These are phyloP conservation scores for Rhabdornis inornatus DNA, from an alignment of 2,113 vertebrate genomes.

Conservation along the genomic window DNA sequence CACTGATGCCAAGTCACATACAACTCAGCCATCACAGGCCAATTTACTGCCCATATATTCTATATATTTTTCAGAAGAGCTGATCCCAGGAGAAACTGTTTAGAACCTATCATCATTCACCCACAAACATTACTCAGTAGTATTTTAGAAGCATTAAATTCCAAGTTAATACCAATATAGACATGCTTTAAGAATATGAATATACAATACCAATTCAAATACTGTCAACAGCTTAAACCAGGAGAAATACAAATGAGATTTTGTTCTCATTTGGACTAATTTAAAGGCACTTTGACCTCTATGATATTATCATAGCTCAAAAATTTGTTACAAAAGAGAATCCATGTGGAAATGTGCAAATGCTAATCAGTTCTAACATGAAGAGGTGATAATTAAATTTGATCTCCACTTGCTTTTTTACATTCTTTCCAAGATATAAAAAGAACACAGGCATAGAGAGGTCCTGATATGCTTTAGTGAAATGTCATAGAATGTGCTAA, in stretches of 20 bases:
- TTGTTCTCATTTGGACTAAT: not conserved
- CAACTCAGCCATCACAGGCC: not conserved
- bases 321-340: not conserved
- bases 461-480: not conserved
- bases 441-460: not conserved
- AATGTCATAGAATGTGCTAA: not conserved
- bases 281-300: not conserved
- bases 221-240: not conserved
- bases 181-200: not conserved
- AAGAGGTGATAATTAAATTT: constrained; percentile 17
- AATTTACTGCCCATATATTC: not conserved
- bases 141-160: not conserved
- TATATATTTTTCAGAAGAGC: not conserved
- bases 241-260: not conserved
- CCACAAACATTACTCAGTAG: not conserved
- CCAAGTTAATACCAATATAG: not conserved
- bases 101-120: not conserved
- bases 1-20: not conserved
- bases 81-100: not conserved
- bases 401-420: not conserved
- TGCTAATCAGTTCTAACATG: not conserved
- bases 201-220: not conserved
- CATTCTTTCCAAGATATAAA: not conserved
- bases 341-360: not conserved
- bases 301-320: not conserved